These are phyloP conservation scores for Erpornis zantholeuca DNA, from an alignment of 2,113 vertebrate genomes.

Conservation along the genomic window DNA sequence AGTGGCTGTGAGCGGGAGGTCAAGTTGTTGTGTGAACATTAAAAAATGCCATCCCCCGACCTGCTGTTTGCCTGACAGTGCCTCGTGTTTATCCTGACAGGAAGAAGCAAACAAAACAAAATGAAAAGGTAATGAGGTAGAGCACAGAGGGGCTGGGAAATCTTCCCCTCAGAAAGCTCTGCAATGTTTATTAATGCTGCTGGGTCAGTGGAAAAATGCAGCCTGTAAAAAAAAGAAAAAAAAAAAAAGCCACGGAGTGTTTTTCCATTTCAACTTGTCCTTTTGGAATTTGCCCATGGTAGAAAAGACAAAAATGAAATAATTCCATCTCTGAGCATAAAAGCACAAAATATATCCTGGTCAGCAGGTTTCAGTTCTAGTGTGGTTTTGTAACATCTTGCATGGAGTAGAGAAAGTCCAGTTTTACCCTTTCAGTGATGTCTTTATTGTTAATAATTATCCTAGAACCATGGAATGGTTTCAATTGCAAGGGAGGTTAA, in stretches of 20 bases:
- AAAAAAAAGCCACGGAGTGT: neutral
- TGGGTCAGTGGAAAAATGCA: neutral
- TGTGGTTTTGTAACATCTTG: neutral
- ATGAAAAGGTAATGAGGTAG: constrained; percentile 40
- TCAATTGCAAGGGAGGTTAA: neutral
- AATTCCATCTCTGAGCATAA: neutral
- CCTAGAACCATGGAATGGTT: neutral
- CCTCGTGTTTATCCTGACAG: constrained; percentile 7
- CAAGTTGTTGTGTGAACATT: constrained; percentile 34
- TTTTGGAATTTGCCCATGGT: neutral
- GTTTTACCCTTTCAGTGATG: neutral
- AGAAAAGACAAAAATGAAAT: neutral
- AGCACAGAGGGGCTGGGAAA: neutral
- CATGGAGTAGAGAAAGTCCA: accelerated
- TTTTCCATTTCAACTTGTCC: neutral
- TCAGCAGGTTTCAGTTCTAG: neutral
- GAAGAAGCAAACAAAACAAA: constrained; percentile 4
- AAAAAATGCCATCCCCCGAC: constrained; percentile 18
- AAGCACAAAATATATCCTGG: neutral
- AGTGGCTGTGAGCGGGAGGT: constrained; percentile 20
- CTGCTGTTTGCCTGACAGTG: neutral
- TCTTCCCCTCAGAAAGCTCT: neutral
- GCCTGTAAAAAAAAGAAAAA: neutral
- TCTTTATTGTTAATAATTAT: neutral
- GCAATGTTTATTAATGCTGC: constrained; percentile 8